A percentile compares a stretch with the other conserved stretches of the same genome.
These are phyloP conservation scores for Polymixis flavicincta DNA, from an alignment of 2,888 invertebrate species.

Conservation along the genomic window DNA sequence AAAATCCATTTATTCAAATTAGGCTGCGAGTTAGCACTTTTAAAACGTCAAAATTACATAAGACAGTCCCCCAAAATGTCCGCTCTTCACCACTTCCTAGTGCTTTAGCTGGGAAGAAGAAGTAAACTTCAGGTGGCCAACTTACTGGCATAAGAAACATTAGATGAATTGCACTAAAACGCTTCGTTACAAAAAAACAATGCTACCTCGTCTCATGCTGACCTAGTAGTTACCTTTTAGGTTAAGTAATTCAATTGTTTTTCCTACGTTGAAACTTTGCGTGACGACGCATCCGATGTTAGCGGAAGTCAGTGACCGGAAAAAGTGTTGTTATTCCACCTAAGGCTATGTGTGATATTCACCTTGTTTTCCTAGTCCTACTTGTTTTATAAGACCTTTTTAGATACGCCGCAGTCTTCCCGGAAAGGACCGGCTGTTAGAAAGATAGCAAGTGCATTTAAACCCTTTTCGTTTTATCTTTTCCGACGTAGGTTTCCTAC, in stretches of 20 bases:
- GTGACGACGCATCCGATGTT: constrained; percentile 73
- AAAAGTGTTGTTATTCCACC: constrained; percentile 74
- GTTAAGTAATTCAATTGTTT: constrained; percentile 56
- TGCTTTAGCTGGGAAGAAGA: no score
- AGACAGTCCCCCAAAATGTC: no score
- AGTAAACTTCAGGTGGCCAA: neutral
- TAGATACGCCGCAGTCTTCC: constrained; percentile 40
- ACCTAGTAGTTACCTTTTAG: constrained; percentile 34
- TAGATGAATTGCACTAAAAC: neutral
- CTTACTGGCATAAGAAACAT: neutral
- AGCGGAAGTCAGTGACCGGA: constrained; percentile 78
- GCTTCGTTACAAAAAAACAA: neutral
- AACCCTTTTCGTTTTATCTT: constrained; percentile 56
- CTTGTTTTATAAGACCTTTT: constrained; percentile 46
- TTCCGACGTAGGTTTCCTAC: constrained; percentile 50
- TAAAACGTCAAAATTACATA: no score
- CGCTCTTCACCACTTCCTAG: no score
- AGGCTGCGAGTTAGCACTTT: no score
- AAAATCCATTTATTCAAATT: no score
- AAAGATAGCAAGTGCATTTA: constrained; percentile 60
- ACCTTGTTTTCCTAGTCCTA: constrained; percentile 65
- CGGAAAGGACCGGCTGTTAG: constrained; percentile 61
- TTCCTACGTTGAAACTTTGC: constrained; percentile 68
- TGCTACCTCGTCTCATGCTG: neutral
- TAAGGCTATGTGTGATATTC: constrained; percentile 71